Conservation (phyloP, 1,140 invertebrate genomes). For the Heliconius congener region DNA sequence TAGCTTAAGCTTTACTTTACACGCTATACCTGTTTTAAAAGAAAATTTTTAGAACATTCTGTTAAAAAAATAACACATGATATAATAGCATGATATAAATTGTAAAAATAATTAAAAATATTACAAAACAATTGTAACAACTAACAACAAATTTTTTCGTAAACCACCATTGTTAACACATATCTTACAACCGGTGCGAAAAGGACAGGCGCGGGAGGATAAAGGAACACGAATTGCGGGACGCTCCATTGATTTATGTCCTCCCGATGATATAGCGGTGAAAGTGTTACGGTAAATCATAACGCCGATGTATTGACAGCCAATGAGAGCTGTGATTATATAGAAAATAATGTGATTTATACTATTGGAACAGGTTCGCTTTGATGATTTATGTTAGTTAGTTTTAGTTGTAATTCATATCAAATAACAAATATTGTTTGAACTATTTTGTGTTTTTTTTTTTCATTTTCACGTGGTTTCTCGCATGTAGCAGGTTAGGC, state of each 20-base stretch:
- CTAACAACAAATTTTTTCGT: background rate
- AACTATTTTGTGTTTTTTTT: background rate
- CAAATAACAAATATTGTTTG: background rate
- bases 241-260: conserved; percentile 73
- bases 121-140: background rate
- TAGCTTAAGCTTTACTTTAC: background rate
- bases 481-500: no score
- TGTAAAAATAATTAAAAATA: background rate
- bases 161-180: conserved; percentile 27
- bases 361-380: conserved; percentile 31
- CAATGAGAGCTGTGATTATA: conserved; percentile 70
- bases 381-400: conserved; percentile 24
- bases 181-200: conserved; percentile 22
- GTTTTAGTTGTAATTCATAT: background rate
- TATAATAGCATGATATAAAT: background rate
- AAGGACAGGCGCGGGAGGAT: conserved; percentile 34
- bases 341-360: conserved; percentile 56
- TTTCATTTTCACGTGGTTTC: background rate
- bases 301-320: conserved; percentile 72
- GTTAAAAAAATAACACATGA: no score
- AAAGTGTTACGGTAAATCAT: conserved; percentile 77
- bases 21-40: background rate
- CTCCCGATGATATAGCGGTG: conserved; percentile 60
- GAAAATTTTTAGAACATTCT: no score
- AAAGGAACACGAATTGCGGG: conserved; percentile 54